phyloP scores from a whole-genome alignment of 1,140 invertebrate species.

The Drosophila neocordata region DNA sequence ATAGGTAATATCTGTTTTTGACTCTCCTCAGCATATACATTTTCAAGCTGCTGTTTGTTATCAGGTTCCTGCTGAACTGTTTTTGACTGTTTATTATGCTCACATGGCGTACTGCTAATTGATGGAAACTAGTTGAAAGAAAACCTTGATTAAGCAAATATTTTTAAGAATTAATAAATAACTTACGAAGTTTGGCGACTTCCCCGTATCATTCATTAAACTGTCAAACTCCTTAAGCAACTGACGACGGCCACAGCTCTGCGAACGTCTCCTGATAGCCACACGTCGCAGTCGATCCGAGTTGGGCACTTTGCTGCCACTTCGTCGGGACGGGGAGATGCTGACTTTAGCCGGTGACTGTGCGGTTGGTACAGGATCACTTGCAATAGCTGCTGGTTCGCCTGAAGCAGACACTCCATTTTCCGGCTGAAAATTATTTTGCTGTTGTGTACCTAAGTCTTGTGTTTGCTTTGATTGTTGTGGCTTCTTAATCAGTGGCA shows the following conservation, averaged over 20 bases:
- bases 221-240: slow-evolving; percentile 55
- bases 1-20: too few species aligned
- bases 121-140: slow-evolving; percentile 20
- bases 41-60: neutral
- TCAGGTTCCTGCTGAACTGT: neutral
- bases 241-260: slow-evolving; percentile 54
- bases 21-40: neutral
- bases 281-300: slow-evolving; percentile 59
- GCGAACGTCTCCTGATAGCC: slow-evolving; percentile 56
- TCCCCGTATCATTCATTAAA: neutral
- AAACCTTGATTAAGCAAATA: neutral
- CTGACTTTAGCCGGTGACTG: neutral
- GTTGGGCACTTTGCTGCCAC: slow-evolving; percentile 38
- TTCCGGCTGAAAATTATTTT: neutral
- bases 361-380: neutral
- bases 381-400: neutral
- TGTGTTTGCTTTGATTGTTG: neutral
- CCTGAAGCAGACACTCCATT: neutral
- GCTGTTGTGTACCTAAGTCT: neutral
- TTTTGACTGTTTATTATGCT: neutral
- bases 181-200: slow-evolving; percentile 50
- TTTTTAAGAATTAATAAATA: neutral
- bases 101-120: slow-evolving; percentile 45
- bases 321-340: slow-evolving; percentile 14
- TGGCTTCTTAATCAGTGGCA: slow-evolving; percentile 13